Conservation (phyloP, 2,888 invertebrate species). For the Xestia ashworthii region DNA sequence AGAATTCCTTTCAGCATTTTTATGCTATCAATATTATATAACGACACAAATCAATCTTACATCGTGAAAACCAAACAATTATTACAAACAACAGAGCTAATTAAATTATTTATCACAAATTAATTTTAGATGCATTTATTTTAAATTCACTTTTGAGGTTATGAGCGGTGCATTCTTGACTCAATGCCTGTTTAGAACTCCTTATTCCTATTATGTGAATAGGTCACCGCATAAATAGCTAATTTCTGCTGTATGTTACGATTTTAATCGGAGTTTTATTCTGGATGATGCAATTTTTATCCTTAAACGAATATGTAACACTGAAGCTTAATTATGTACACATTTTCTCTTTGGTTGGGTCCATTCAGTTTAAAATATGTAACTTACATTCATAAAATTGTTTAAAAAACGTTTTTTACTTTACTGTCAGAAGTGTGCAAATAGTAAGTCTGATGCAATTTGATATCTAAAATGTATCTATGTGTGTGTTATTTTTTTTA, state of each 20-base stretch:
- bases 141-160: slow-evolving; percentile 69
- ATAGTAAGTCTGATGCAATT: not conserved
- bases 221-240: not conserved
- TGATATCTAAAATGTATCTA: not conserved
- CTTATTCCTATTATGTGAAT: not conserved
- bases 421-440: not conserved
- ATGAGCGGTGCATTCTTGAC: slow-evolving; percentile 57
- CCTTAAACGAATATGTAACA: not conserved
- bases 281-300: slow-evolving; percentile 55
- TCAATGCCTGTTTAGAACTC: not conserved
- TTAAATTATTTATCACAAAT: slow-evolving; percentile 1
- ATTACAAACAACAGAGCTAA: slow-evolving; percentile 4
- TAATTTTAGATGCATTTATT: slow-evolving; percentile 20
- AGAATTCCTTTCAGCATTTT: slow-evolving; percentile 72
- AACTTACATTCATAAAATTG: not conserved
- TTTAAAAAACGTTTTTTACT: not conserved
- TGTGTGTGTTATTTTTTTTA: not conserved
- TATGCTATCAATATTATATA: slow-evolving; percentile 72
- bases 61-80: slow-evolving; percentile 22
- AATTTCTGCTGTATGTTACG: not conserved
- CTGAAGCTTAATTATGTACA: not conserved
- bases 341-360: not conserved
- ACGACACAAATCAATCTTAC: slow-evolving; percentile 58
- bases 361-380: not conserved
- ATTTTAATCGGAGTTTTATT: not conserved